phyloP scores from a whole-genome alignment of 2,113 vertebrate genomes.

The Pluvialis apricaria region DNA sequence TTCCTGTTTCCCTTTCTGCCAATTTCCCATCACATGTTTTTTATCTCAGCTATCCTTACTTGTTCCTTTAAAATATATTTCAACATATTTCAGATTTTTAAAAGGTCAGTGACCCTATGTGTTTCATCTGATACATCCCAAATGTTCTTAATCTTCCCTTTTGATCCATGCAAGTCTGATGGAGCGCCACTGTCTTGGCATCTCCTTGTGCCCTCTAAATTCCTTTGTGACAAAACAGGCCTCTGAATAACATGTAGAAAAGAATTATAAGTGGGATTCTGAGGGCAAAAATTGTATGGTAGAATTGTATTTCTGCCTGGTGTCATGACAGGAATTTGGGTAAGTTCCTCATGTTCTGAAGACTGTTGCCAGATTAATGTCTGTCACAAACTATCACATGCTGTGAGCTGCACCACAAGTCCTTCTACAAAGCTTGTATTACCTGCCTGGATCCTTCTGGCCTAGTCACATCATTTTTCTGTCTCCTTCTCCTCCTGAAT shows the following conservation, averaged over 20 bases:
- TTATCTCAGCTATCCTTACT: not conserved
- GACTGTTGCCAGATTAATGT: not conserved
- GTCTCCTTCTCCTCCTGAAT: too few species aligned
- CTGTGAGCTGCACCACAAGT: not conserved
- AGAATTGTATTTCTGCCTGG: not conserved
- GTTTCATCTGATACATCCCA: not conserved
- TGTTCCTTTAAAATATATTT: not conserved
- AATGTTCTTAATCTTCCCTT: not conserved
- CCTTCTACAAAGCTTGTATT: not conserved
- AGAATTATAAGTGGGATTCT: not conserved
- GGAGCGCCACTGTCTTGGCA: not conserved
- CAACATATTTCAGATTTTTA: not conserved
- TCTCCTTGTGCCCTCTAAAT: not conserved
- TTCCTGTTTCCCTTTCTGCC: not conserved
- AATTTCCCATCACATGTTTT: not conserved
- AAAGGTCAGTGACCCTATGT: not conserved
- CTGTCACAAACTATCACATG: not conserved
- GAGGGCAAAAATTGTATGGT: not conserved
- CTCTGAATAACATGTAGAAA: not conserved
- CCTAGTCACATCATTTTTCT: too few species aligned
- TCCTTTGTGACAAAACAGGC: not conserved
- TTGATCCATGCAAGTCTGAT: not conserved
- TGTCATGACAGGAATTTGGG: not conserved
- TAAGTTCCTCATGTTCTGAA: not conserved
- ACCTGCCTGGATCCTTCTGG: too few species aligned